These are phyloP conservation scores for Cydia splendana DNA, from an alignment of 1,140 invertebrate genomes.

Conservation along the genomic window DNA sequence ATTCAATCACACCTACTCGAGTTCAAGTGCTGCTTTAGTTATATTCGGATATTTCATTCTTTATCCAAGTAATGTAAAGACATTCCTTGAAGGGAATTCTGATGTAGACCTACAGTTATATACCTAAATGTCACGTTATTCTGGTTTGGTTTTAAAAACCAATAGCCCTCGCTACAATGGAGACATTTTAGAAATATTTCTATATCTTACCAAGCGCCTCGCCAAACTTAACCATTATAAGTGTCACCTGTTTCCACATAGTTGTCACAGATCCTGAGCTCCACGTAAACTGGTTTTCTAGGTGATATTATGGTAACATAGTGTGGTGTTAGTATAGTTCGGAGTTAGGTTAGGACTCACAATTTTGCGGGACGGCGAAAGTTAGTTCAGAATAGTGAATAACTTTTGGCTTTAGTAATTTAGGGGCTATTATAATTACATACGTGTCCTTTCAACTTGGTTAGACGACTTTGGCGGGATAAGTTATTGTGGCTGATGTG, in stretches of 20 bases:
- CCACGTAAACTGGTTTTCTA: background rate
- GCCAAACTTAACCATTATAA: background rate
- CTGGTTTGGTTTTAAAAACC: background rate
- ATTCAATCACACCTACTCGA: too few species aligned
- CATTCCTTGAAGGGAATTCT: too few species aligned
- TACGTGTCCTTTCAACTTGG: background rate
- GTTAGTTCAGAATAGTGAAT: conserved; percentile 2
- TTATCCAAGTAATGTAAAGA: too few species aligned
- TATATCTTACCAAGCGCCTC: background rate
- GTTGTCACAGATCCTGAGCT: background rate
- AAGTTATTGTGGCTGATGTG: too few species aligned
- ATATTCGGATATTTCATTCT: too few species aligned
- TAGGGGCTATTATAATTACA: conserved; percentile 7
- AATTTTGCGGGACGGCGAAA: conserved; percentile 7
- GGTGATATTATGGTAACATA: background rate
- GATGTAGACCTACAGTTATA: too few species aligned
- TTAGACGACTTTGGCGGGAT: background rate
- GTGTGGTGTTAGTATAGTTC: background rate
- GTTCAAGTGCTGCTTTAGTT: too few species aligned
- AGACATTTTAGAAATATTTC: background rate
- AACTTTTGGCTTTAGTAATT: conserved; percentile 12
- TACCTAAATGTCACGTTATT: background rate
- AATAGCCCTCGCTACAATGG: background rate
- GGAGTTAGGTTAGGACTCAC: background rate
- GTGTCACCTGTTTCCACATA: background rate